Evolutionary conservation across 2,113 vertebrate species (phyloP), one percentile per base, ranked within the genome.

Genomic region (Platanista minor): DNA sequence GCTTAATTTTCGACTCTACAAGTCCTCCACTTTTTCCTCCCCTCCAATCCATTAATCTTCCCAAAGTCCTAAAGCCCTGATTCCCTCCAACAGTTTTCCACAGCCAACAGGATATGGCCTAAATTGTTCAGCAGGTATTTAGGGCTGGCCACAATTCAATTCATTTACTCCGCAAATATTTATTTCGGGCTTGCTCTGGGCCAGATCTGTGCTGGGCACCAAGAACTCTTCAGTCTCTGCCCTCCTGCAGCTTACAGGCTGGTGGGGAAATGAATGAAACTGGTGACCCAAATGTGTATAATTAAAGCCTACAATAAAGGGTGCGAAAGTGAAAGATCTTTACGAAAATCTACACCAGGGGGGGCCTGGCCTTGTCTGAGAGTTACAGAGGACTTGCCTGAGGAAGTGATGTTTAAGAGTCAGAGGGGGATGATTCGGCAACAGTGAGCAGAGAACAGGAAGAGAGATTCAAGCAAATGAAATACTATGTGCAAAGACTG

Each of bases 91-190:
- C 21, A 36, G 57, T 94, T 86, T 54, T 84, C 49, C 86, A 91
- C 43, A 71, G 62, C 62, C 91, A 87, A 69, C 78, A 87, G 95
- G 86, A 93, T 71, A 75, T 21, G 74, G 33, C 69, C 96, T 94
- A 62, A 91, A 91, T 71, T 90, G 87, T 74, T 95, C 67, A 94
- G 69, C 43, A 46, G 87, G 82, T 77, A 57, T 81, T 90, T 88
- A 78, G 69, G 52, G 52, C 46, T 91, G 82, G 29, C 86, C 61
- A 92, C 91, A 66, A 62, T 54, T 91, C 78, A 46, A 78, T 83
- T 89, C 33, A 75, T 81, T 93, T 96, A 94, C 69, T 90, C 54
- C 43, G 81, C 62, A 93, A 90, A 80, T 77, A 94, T 75, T 93
- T 86, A 86, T 62, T 96, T 86, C 57, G 67, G 52, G 29, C 90